Conservation (phyloP, 1,140 invertebrate genomes). For the Papilio aristodemus region DNA sequence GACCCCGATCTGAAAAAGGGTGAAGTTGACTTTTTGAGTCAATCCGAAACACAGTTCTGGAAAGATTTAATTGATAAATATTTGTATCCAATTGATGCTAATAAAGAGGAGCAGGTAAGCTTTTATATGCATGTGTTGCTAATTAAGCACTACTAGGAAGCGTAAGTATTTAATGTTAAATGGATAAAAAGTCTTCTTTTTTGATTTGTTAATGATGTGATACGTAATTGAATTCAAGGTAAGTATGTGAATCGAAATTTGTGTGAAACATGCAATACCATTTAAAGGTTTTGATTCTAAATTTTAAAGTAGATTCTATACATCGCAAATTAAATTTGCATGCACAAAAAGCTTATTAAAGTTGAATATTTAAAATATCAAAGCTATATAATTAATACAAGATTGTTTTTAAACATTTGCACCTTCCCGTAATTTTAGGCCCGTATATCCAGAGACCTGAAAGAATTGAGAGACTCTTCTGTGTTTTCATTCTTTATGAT, state of each 20-base stretch:
- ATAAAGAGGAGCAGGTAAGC: slow-evolving; percentile 93
- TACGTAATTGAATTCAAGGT: background rate
- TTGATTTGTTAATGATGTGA: background rate
- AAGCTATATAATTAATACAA: background rate
- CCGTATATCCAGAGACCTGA: slow-evolving; percentile 93
- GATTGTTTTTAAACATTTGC: slow-evolving; percentile 34
- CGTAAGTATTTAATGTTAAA: background rate
- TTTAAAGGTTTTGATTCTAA: background rate
- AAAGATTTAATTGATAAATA: slow-evolving; percentile 96
- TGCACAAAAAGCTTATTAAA: slow-evolving; percentile 7
- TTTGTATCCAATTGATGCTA: slow-evolving; percentile 95
- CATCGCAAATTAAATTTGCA: slow-evolving; percentile 1
- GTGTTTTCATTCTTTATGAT: slow-evolving; percentile 99
- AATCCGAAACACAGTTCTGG: slow-evolving; percentile 94
- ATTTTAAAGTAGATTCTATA: background rate
- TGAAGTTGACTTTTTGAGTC: slow-evolving; percentile 91
- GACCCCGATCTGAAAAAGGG: slow-evolving; percentile 94
- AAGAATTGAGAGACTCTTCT: slow-evolving; percentile 95
- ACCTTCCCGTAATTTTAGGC: slow-evolving; percentile 84
- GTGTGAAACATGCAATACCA: no score
- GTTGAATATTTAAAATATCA: slow-evolving; percentile 5
- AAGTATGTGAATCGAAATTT: background rate
- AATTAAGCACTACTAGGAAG: background rate
- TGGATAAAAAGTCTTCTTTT: background rate
- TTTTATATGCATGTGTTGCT: slow-evolving; percentile 15